Percentiles rank a stretch among this genome's conserved stretches.
Evolutionary conservation across 2,888 invertebrate genomes (phyloP).

Genomic region (Acanthosoma haemorrhoidale): DNA sequence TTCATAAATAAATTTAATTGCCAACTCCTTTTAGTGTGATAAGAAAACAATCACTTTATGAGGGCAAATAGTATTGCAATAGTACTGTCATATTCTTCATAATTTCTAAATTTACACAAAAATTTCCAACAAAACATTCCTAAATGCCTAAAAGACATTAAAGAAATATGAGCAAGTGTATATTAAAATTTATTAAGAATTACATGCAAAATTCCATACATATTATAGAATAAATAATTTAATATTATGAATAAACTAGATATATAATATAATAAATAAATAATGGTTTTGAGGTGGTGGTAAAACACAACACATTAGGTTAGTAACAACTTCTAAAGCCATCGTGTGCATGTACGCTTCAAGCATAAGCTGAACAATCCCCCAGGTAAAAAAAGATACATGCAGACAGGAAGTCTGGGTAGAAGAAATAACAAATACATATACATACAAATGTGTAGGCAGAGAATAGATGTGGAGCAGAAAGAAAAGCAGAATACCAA

Average conservation of each 20-base stretch:
- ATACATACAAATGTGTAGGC: neutral
- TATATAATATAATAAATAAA: neutral
- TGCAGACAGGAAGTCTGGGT: conserved; percentile 4
- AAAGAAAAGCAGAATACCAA: conserved; percentile 17
- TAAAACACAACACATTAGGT: conserved; percentile 18
- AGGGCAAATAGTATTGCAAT: too few species aligned
- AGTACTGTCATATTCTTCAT: too few species aligned
- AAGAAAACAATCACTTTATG: too few species aligned
- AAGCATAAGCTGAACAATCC: conserved; percentile 26
- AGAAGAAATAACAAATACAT: neutral
- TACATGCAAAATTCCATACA: conserved; percentile 4
- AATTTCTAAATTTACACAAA: too few species aligned
- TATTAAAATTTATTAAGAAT: neutral
- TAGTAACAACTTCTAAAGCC: conserved; percentile 19
- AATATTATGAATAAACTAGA: neutral
- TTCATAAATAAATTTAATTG: too few species aligned
- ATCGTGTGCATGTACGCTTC: conserved; percentile 7
- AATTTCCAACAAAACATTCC: too few species aligned
- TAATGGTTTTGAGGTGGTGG: neutral
- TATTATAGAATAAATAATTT: neutral
- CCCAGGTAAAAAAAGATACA: conserved; percentile 12
- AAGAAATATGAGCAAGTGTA: too few species aligned
- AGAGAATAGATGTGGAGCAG: neutral
- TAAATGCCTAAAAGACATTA: too few species aligned
- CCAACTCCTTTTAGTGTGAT: too few species aligned